Evolutionary conservation across 1,140 invertebrate genomes (phyloP).

Genomic region (Tetranychus cinnabarinus): DNA sequence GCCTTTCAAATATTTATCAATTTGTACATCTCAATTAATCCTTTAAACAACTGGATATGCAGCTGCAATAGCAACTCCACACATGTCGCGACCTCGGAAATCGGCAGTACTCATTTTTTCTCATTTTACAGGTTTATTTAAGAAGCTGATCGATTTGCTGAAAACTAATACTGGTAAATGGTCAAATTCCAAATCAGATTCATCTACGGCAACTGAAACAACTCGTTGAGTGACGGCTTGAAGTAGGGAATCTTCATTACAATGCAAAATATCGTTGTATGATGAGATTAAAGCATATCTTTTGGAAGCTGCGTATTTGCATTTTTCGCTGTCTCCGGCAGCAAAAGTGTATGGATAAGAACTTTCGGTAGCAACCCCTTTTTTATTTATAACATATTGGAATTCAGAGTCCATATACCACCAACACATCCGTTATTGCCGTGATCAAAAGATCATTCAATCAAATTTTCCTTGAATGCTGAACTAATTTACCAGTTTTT

Average conservation of each 20-base stretch:
- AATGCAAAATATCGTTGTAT: constrained; percentile 23
- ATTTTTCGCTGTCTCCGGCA: constrained; percentile 23
- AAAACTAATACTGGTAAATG: constrained; percentile 19
- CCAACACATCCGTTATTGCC: constrained; percentile 82
- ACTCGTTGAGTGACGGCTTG: constrained; percentile 21
- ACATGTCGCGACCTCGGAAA: constrained; percentile 74
- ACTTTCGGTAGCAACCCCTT: constrained; percentile 22
- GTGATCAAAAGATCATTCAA: constrained; percentile 15
- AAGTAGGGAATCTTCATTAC: constrained; percentile 20
- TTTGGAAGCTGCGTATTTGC: constrained; percentile 20
- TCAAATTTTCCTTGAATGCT: constrained; percentile 28
- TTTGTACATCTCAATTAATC: too few species aligned
- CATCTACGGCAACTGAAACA: constrained; percentile 26
- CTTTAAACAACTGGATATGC: constrained; percentile 22
- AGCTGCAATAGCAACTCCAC: constrained; percentile 59
- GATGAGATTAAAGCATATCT: constrained; percentile 27
- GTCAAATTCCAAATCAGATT: constrained; percentile 15
- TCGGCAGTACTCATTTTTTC: constrained; percentile 59
- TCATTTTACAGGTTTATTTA: constrained; percentile 33
- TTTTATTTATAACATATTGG: constrained; percentile 36
- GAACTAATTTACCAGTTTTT: constrained; percentile 50
- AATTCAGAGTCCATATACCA: constrained; percentile 33
- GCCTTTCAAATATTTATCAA: too few species aligned
- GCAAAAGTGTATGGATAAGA: constrained; percentile 22
- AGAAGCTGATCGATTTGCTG: too few species aligned